Evolutionary conservation across 2,113 vertebrate genomes (phyloP), one percentile per base, ranked within the genome.

Genomic region (Zingel zingel): DNA sequence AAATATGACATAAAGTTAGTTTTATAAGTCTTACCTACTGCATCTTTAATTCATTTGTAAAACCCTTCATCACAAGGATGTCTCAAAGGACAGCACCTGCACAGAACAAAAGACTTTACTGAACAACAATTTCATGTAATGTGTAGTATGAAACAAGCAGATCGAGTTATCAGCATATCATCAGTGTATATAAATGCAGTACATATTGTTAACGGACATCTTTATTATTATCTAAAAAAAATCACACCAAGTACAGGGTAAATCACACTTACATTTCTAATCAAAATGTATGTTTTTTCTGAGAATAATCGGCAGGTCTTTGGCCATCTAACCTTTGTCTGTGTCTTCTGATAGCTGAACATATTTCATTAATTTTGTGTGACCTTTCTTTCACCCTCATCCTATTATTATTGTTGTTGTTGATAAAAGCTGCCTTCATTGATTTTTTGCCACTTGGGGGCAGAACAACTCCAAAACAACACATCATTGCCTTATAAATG

Each of bases 351-450:
- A 19, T 59, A 21, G 39, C 15, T 1, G 5, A 30, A 54, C 45
- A 45, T 25, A 48, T 19, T 21, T 43, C 10, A 25, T 39, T 11
- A 62, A 6, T 54, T 63, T 18, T 54, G 23, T n/a, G 12, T 18
- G 6, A 27, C 11, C 4, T 13, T 70, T 61, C 47, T 4, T 65
- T 25, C 16, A 8, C 1, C 25, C 6, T 53, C 25, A 39, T 39
- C 8, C 1, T 39, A 39, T 39, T 36, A 14, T 45, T 18, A 51
- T 59, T 54, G 23, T 18, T 45, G 43, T 21, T 45, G 43, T 21
- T 57, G 54, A 63, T 62, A 56, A 56, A 56, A 63, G 48, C 15
- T 57, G 57, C 23, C 25, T 61, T 68, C 21, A 54, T 56, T 50
- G 73, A 77, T 65, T 65, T 64, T 47, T 61, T 33, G 33, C 45